Evolutionary conservation across 2,888 invertebrate species (phyloP).

Genomic region (Sesia apiformis): DNA sequence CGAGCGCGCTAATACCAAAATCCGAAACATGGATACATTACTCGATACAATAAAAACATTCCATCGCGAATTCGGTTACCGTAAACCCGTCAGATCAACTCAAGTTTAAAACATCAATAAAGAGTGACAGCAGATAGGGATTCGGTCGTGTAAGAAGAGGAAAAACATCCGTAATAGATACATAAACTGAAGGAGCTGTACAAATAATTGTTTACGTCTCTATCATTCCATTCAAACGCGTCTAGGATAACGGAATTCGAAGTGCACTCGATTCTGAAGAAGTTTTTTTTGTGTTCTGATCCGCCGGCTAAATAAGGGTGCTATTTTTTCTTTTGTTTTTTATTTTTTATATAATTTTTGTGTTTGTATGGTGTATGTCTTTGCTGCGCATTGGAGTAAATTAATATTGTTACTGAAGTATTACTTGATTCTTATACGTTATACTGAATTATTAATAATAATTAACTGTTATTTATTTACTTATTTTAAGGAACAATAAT

Average conservation of each 20-base stretch:
- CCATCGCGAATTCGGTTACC: slow-evolving; percentile 15
- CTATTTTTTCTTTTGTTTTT: no score
- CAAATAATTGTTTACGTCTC: slow-evolving; percentile 12
- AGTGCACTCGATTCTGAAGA: not conserved
- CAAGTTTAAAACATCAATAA: not conserved
- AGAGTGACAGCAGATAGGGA: not conserved
- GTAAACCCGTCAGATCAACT: slow-evolving; percentile 19
- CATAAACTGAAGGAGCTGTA: not conserved
- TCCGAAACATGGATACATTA: slow-evolving; percentile 14
- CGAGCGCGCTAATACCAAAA: slow-evolving; percentile 18
- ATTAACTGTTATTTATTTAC: no score
- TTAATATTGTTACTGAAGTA: no score
- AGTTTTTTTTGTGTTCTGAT: not conserved
- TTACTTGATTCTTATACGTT: no score
- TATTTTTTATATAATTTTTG: no score
- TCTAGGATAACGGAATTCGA: slow-evolving; percentile 8
- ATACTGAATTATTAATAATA: no score
- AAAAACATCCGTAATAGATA: not conserved
- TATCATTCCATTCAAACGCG: slow-evolving; percentile 10
- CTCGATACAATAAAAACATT: slow-evolving; percentile 17
- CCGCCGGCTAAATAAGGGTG: no score
- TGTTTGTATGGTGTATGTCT: no score
- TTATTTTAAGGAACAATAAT: no score
- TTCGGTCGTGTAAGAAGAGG: not conserved
- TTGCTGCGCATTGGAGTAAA: no score